phyloP scores from a whole-genome alignment of 2,888 invertebrate species.

The Lepas anatifera region DNA sequence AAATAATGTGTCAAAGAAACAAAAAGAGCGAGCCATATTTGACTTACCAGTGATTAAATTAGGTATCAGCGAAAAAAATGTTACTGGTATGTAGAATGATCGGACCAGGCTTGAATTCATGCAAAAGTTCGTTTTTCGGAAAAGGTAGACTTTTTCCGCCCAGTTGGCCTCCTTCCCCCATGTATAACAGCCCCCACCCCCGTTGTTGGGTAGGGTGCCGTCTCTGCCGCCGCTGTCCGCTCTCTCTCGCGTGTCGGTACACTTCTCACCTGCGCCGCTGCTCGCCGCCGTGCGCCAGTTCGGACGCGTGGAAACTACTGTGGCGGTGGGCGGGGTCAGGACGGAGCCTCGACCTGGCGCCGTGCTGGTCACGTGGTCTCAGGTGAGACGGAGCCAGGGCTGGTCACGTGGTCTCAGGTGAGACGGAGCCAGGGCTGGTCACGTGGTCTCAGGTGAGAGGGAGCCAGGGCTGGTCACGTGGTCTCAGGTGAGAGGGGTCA shows the following conservation, averaged over 20 bases:
- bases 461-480: not conserved
- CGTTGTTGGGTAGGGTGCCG: too few relatives aligned
- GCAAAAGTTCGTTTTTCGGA: too few relatives aligned
- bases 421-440: not conserved
- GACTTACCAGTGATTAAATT: too few relatives aligned
- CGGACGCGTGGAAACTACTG: not conserved
- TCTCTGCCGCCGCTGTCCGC: not conserved
- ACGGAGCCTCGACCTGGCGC: not conserved
- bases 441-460: too few relatives aligned
- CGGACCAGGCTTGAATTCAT: too few relatives aligned
- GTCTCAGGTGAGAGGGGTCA: not conserved
- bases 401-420: not conserved
- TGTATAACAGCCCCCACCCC: not conserved
- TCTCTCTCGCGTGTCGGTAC: too few relatives aligned
- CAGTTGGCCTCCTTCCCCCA: not conserved
- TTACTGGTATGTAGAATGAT: too few relatives aligned
- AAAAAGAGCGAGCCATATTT: too few relatives aligned
- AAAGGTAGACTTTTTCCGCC: too few relatives aligned
- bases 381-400: not conserved
- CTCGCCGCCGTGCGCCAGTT: not conserved
- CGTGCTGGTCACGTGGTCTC: not conserved
- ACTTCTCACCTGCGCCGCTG: not conserved
- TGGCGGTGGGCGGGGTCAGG: not conserved
- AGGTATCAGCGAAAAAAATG: too few relatives aligned
- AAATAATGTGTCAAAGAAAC: too few relatives aligned